These are phyloP conservation scores for Tethya wilhelma DNA, from an alignment of 37 sponge, comb jelly and placozoan genomes.

Conservation along the genomic window DNA sequence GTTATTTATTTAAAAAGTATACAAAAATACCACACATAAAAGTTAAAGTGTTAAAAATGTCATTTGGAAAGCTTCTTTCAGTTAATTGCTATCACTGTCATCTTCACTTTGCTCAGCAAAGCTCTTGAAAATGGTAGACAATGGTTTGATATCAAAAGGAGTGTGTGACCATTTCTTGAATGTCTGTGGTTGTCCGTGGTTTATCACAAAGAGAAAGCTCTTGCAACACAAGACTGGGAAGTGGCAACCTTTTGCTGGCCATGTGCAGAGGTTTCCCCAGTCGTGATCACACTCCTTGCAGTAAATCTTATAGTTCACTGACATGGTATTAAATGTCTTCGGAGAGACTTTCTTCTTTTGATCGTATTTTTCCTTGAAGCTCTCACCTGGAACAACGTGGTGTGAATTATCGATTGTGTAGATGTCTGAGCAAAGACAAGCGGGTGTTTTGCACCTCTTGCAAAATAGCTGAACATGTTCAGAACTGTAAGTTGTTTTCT, in stretches of 20 bases:
- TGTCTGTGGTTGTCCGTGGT: neutral
- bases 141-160: conserved; percentile 42
- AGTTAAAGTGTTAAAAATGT: too few species aligned
- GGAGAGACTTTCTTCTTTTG: neutral
- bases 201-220: conserved; percentile 41
- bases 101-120: too few species aligned
- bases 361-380: conserved; percentile 9
- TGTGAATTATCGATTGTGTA: conserved; percentile 6
- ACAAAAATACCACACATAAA: too few species aligned
- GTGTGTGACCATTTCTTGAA: conserved; percentile 54
- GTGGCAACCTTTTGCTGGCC: conserved; percentile 6
- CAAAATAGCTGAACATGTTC: conserved; percentile 33
- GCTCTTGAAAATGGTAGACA: neutral
- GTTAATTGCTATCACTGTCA: too few species aligned
- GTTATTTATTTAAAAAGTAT: too few species aligned
- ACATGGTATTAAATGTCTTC: neutral
- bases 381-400: conserved; percentile 33
- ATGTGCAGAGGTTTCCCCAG: conserved; percentile 59
- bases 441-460: conserved; percentile 54
- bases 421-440: conserved; percentile 61
- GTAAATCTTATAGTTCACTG: conserved; percentile 40
- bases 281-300: conserved; percentile 48
- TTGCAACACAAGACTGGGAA: conserved; percentile 70
- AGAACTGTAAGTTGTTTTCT: neutral
- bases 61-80: too few species aligned